A percentile compares a stretch with the other conserved stretches of the same genome.
These are phyloP conservation scores for Carcharodon carcharias DNA, from an alignment of 2,797 vertebrate species.

Conservation along the genomic window DNA sequence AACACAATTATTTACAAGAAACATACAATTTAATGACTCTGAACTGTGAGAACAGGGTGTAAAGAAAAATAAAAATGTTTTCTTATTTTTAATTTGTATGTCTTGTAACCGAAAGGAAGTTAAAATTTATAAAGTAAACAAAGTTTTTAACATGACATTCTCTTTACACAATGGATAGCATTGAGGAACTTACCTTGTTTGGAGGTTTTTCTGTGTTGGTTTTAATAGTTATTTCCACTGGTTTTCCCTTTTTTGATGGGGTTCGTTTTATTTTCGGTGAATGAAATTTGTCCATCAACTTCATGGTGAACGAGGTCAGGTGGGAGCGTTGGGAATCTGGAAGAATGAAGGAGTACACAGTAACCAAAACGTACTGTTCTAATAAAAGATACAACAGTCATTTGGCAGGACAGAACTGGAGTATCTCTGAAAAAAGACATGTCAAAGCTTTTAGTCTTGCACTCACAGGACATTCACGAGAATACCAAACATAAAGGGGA, in stretches of 20 bases:
- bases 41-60: no score
- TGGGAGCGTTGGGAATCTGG: slow-evolving; percentile 93
- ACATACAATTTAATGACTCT: not conserved
- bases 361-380: not conserved
- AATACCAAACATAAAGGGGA: no score
- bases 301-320: slow-evolving; percentile 97
- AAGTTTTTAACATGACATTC: not conserved
- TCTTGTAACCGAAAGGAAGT: not conserved
- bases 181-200: slow-evolving; percentile 72
- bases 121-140: not conserved
- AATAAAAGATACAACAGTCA: not conserved
- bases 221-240: slow-evolving; percentile 76
- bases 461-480: no score
- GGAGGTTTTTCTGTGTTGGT: slow-evolving; percentile 71
- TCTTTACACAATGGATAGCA: not conserved
- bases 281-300: slow-evolving; percentile 96
- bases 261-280: slow-evolving; percentile 97
- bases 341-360: slow-evolving; percentile 42
- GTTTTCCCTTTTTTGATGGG: slow-evolving; percentile 91
- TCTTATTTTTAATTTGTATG: not conserved
- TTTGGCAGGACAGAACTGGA: no score
- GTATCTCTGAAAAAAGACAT: no score
- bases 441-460: no score
- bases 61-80: not conserved
- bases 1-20: not conserved